These are phyloP conservation scores for Disparrhopalites patrizii DNA, from an alignment of 2,888 invertebrate species.

Conservation along the genomic window DNA sequence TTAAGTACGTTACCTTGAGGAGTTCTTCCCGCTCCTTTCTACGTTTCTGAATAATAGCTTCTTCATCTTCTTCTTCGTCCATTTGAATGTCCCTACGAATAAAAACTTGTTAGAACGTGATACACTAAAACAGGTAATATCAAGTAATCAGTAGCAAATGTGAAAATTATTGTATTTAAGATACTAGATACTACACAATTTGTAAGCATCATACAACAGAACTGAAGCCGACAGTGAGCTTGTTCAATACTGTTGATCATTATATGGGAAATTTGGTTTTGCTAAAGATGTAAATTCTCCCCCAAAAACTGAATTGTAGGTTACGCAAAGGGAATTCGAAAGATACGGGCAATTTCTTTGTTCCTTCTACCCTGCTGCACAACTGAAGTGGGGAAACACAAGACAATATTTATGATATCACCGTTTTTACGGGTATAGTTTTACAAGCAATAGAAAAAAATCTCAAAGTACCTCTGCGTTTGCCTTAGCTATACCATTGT, in stretches of 20 bases:
- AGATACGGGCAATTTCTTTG: slow-evolving; percentile 7
- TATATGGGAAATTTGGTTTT: slow-evolving; percentile 19
- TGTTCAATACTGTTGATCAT: slow-evolving; percentile 15
- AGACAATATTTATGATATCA: not conserved
- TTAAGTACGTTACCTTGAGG: slow-evolving; percentile 61
- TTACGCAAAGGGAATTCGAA: slow-evolving; percentile 14
- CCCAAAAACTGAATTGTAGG: not conserved
- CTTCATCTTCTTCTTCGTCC: slow-evolving; percentile 82
- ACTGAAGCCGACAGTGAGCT: slow-evolving; percentile 15
- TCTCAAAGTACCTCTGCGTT: too few relatives aligned
- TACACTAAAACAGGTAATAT: not conserved
- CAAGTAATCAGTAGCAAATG: not conserved
- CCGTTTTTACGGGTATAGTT: not conserved
- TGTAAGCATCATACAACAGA: slow-evolving; percentile 35
- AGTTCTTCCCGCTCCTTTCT: slow-evolving; percentile 83
- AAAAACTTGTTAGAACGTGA: slow-evolving; percentile 6
- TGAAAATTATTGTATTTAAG: slow-evolving; percentile 21
- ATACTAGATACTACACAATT: slow-evolving; percentile 22
- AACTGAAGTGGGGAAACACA: slow-evolving; percentile 10
- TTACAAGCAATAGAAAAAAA: slow-evolving; percentile 5
- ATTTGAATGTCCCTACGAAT: slow-evolving; percentile 61
- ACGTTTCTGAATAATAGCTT: slow-evolving; percentile 83
- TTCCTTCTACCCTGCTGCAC: slow-evolving; percentile 6
- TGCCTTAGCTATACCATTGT: too few relatives aligned
- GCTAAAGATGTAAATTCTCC: slow-evolving; percentile 8